Base-by-base conservation (phyloP, 1,140 invertebrate genomes). In the Camponotus floridanus region DNA sequence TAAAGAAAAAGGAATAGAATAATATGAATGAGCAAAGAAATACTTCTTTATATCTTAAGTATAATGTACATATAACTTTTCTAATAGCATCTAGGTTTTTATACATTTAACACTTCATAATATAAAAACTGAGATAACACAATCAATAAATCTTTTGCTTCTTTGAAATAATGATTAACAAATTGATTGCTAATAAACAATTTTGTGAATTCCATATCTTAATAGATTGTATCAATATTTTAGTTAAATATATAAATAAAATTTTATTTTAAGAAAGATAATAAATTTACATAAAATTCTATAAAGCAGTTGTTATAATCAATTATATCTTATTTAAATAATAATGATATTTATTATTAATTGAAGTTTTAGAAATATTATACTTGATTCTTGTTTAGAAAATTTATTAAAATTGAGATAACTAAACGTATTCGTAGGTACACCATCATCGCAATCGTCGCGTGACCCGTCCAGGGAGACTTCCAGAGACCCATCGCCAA, bases 401-500 rank as follows among this genome's bases (percentile, higher is more conserved):
- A 62, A 9, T 48, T 67, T n/a, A 7, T 8, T 85, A 74, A 64
- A 78, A 79, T 81, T 73, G n/a, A 36, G 21, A 62, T 4, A 2
- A 11, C 13, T 57, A 11, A 68, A 62, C 42, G 4, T 70, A 8
- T 39, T 86, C 85, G 8, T 9, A 94, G 93, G 93, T 48, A 94
- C 93, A 21, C 92, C 93, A 45, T 94, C 94, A 2, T 94, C 94
- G 11, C 94, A 94, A 51, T 94, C 94, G 36, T 94, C 94, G 0
- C 92, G 93, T 62, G 93, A 94, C 76, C 94, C 94, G 39, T 94
- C 94, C 7, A 88, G 94, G 78, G 94, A 94, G 81, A 88, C 93
- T 7, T 94, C 94, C 0, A 91, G 94, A 81, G 94, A 94, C 80
- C 92, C 94, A 33, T 95, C 94, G 21, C 94, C 94, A 76, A 94